phyloP scores from a whole-genome alignment of 2,113 vertebrate genomes.

The Brachyistius frenatus region DNA sequence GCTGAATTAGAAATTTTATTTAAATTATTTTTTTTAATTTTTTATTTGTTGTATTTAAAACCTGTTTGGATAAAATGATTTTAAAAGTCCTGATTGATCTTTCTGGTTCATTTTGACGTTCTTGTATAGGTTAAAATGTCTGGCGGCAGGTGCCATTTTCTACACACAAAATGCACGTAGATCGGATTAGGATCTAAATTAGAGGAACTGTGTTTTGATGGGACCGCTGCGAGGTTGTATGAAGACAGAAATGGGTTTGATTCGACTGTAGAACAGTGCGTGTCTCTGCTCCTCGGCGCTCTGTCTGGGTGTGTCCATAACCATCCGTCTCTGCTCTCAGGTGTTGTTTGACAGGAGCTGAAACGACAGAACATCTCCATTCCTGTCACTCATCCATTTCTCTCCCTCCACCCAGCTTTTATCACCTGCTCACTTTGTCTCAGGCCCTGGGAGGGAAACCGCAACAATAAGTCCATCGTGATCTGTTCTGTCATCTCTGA shows the following conservation, averaged over 20 bases:
- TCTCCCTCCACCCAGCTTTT: slow-evolving; percentile 13
- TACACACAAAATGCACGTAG: not conserved
- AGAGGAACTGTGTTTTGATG: not conserved
- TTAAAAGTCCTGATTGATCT: not conserved
- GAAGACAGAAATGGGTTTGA: too few relatives aligned
- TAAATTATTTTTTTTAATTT: slow-evolving; percentile 8
- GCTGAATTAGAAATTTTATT: not conserved
- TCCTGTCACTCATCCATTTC: slow-evolving; percentile 67
- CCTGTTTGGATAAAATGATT: slow-evolving; percentile 38
- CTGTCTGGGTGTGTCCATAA: slow-evolving; percentile 32
- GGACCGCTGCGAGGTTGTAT: too few relatives aligned
- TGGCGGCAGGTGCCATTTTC: not conserved
- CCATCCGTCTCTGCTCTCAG: not conserved
- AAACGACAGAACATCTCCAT: slow-evolving; percentile 68
- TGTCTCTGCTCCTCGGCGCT: not conserved
- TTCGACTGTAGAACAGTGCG: not conserved
- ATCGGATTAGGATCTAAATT: not conserved
- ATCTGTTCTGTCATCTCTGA: not conserved
- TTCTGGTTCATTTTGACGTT: not conserved
- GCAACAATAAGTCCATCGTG: not conserved
- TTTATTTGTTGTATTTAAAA: slow-evolving; percentile 52
- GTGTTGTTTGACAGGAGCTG: slow-evolving; percentile 57
- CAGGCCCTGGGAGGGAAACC: not conserved
- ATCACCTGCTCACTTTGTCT: slow-evolving; percentile 18
- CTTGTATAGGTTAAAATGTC: too few relatives aligned